Conservation (phyloP, 2,113 vertebrate species). For the Suricata suricatta region DNA sequence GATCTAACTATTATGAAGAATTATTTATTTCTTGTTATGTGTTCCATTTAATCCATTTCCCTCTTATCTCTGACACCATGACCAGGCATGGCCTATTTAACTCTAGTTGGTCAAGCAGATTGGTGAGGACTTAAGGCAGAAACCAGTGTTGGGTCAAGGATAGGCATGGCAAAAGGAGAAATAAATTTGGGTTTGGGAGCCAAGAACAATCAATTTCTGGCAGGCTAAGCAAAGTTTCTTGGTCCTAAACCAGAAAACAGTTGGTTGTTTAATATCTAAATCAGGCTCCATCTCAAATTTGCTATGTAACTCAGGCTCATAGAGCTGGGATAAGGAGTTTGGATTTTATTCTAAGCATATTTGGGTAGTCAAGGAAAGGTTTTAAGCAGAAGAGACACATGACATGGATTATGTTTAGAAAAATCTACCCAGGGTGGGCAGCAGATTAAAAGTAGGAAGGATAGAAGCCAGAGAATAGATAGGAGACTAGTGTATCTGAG, state of each 20-base stretch:
- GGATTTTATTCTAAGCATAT: slow-evolving; percentile 8
- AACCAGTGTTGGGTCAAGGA: background rate
- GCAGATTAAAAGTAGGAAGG: background rate
- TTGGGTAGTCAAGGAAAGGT: background rate
- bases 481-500: background rate
- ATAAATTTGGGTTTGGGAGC: background rate
- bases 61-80: background rate
- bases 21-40: background rate
- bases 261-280: background rate
- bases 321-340: background rate
- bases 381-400: background rate
- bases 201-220: background rate
- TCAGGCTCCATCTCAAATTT: background rate
- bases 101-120: background rate
- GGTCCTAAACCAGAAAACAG: background rate
- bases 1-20: background rate
- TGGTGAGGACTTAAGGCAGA: background rate
- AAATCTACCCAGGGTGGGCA: background rate
- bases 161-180: background rate
- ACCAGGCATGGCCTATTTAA: background rate
- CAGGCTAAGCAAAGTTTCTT: background rate
- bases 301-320: background rate
- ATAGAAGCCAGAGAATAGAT: background rate
- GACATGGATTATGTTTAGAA: background rate
- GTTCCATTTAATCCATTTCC: background rate